Evolutionary conservation across 2,888 invertebrate species (phyloP), one percentile per base, ranked within the genome.

Genomic region (Norana najaformis): DNA sequence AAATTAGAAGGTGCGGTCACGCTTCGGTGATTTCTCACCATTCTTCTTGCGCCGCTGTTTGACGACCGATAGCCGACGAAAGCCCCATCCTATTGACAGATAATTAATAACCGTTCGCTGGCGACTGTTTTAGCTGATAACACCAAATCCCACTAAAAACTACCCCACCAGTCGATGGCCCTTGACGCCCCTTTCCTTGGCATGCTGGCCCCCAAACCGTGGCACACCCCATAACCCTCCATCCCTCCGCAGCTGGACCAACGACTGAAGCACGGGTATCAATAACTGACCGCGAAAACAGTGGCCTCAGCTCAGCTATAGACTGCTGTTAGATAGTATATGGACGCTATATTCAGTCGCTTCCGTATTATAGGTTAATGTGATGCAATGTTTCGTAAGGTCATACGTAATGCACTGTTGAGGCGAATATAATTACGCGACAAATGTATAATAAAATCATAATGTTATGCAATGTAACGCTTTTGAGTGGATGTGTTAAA

Each of bases 1-100:
- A 69, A 69, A 69, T 69, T 69, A 69, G 69, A n/a, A 69, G 53
- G 69, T n/a, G n/a, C n/a, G 30, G 69, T 69, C 69, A 69, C 69
- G 69, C 69, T 30, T n/a, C 13, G 69, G 69, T n/a, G 69, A 69
- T 69, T 69, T 69, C n/a, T 69, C 69, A n/a, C 69, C 69, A n/a
- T 69, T n/a, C n/a, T n/a, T 69, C 69, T 30, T 2, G 69, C 69
- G n/a, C n/a, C 69, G 69, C n/a, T 69, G 30, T 69, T 69, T n/a
- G 69, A 18, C 53, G 5, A 30, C 23, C 53, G 53, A 23, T 30
- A 53, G 69, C 69, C 16, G 69, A 69, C 69, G 69, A 69, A 69
- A 69, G 69, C 69, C n/a, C 30, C 30, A 69, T 69, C 13, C 69
- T n/a, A 69, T 69, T 69, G 69, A 69, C 69, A 69, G 69, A 69